Percentiles rank a stretch among this genome's conserved stretches.
Evolutionary conservation across 2,888 invertebrate species (phyloP).

Genomic region (Ochropacha duplaris): DNA sequence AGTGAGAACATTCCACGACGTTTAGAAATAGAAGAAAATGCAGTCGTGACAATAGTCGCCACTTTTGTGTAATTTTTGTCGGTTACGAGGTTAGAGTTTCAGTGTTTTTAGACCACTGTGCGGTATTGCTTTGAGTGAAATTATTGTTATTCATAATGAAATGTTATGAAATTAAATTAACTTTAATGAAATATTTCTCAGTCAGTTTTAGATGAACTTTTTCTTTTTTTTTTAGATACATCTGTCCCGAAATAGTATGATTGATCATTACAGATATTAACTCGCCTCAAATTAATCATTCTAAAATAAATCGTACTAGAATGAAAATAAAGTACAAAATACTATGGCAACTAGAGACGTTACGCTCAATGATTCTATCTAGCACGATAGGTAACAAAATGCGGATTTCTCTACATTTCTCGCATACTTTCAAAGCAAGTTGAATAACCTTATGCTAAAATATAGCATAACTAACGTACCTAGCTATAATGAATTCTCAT

Average conservation of each 20-base stretch:
- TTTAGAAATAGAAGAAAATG: constrained; percentile 36
- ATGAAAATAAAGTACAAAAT: constrained; percentile 18
- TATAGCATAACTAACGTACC: constrained; percentile 54
- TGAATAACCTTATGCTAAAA: constrained; percentile 70
- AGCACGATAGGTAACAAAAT: constrained; percentile 51
- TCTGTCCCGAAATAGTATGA: background rate
- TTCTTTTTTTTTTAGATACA: background rate
- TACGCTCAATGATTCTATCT: constrained; percentile 50
- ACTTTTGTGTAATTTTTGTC: constrained; percentile 54
- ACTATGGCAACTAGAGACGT: constrained; percentile 26
- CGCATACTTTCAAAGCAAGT: constrained; percentile 68
- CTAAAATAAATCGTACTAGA: background rate
- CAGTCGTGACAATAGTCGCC: constrained; percentile 52
- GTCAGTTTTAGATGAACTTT: background rate
- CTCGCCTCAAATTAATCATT: no score
- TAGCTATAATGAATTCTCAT: constrained; percentile 6
- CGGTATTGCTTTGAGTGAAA: background rate
- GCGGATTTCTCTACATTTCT: constrained; percentile 77
- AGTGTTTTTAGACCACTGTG: constrained; percentile 9
- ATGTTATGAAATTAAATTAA: background rate
- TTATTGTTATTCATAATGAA: background rate
- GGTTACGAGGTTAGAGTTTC: constrained; percentile 40
- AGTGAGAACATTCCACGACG: constrained; percentile 34
- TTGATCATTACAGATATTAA: background rate
- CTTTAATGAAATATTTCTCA: background rate